Conservation (phyloP, 2,888 invertebrate genomes). For the Perdita meconis region DNA sequence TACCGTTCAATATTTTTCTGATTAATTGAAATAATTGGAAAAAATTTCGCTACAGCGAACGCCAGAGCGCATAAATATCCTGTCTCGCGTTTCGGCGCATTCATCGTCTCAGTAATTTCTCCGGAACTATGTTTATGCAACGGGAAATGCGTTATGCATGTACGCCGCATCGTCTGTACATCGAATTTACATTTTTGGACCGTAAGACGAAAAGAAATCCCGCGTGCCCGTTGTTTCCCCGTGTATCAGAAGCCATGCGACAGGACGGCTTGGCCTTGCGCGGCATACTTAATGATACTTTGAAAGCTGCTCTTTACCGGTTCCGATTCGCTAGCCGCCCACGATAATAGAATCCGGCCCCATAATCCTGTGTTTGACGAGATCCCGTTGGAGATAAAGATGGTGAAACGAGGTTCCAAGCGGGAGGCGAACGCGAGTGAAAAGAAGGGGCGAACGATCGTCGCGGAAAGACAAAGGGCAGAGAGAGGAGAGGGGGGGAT, state of each 20-base stretch:
- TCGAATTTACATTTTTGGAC: constrained; percentile 51
- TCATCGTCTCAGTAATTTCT: constrained; percentile 26
- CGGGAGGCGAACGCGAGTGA: constrained; percentile 19
- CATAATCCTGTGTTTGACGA: constrained; percentile 81
- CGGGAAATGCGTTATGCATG: constrained; percentile 41
- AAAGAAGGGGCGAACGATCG: constrained; percentile 35
- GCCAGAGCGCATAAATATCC: background rate
- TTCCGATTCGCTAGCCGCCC: constrained; percentile 75
- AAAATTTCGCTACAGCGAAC: background rate
- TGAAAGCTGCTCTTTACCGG: constrained; percentile 78
- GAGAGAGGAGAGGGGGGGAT: constrained; percentile 24
- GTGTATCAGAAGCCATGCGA: constrained; percentile 42
- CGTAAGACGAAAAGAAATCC: constrained; percentile 43
- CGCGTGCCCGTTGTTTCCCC: constrained; percentile 37
- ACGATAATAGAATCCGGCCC: constrained; percentile 80
- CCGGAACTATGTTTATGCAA: constrained; percentile 1
- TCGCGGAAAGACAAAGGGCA: constrained; percentile 64
- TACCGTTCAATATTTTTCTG: background rate
- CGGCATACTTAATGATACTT: constrained; percentile 74
- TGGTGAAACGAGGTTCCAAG: constrained; percentile 60
- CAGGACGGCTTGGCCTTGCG: constrained; percentile 46
- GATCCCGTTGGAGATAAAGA: constrained; percentile 67
- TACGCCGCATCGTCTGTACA: constrained; percentile 36
- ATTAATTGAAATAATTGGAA: constrained; percentile 6
- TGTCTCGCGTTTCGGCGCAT: constrained; percentile 1